Percentiles rank a stretch among this genome's conserved stretches.
These are phyloP conservation scores for Serrognathus titanus DNA, from an alignment of 2,888 invertebrate genomes.

Conservation along the genomic window DNA sequence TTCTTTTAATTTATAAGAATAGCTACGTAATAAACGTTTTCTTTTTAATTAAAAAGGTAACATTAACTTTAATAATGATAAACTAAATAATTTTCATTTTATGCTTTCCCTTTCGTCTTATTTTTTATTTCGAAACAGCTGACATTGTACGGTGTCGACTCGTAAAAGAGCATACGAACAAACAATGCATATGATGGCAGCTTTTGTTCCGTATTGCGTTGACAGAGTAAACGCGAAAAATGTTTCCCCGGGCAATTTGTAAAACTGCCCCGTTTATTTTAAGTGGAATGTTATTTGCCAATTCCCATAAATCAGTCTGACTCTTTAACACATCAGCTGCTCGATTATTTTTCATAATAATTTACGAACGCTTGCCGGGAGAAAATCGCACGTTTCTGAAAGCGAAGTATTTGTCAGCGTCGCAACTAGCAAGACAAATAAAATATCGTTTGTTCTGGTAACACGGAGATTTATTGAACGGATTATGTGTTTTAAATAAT, in stretches of 20 bases:
- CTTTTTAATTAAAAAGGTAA: no score
- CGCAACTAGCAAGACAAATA: not conserved
- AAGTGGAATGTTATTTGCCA: slow-evolving; percentile 31
- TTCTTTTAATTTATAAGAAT: no score
- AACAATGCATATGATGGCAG: not conserved
- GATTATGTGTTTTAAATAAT: not conserved
- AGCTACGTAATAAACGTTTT: no score
- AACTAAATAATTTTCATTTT: no score
- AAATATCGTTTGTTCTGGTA: not conserved
- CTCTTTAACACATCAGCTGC: not conserved
- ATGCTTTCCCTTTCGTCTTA: no score
- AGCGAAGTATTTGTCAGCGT: not conserved
- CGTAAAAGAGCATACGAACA: no score
- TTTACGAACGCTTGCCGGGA: not conserved
- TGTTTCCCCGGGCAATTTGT: slow-evolving; percentile 28
- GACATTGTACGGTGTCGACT: no score
- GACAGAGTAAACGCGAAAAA: slow-evolving; percentile 16
- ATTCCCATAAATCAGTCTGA: slow-evolving; percentile 31
- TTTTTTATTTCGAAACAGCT: no score
- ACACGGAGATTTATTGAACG: not conserved
- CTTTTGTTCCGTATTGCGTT: slow-evolving; percentile 10
- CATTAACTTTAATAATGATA: no score
- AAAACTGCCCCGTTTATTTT: slow-evolving; percentile 31
- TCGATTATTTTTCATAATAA: not conserved
- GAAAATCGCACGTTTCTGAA: not conserved